Evolutionary conservation across 2,113 vertebrate genomes (phyloP), one percentile per base, ranked within the genome.

Genomic region (Platichthys stellatus): DNA sequence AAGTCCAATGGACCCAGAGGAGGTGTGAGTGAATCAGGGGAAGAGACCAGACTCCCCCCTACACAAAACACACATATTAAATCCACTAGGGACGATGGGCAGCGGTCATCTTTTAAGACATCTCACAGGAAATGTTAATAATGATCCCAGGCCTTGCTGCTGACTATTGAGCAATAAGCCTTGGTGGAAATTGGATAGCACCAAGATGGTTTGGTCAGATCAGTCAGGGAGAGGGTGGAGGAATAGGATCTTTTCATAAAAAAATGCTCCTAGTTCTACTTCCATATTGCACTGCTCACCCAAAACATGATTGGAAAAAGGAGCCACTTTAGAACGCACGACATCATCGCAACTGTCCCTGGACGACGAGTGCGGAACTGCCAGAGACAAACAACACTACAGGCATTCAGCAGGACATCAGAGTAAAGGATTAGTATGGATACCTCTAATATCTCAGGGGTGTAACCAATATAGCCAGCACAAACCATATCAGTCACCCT

Each of bases 1-100:
- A 80, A 93, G 91, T 4, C 92, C 92, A 5, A 88, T 93, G 89
- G 93, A 94, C 83, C 92, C 93, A 0, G 94, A 95, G 83, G 95
- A 95, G 78, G 94, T 94, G 90, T 95, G 91, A 94, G 56, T 28
- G 15, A 69, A 23, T 11, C 9, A 49, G 8, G 49, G 54, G 65
- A 57, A 15, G 69, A 40, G 24, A 24, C 43, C 5, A 8, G 62
- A 71, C 57, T 81, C 56, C 73, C 63, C 63, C 76, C 68, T 72
- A 43, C 63, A 76, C 31, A 85, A 81, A 89, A 78, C 63, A 83
- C 74, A 82, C 68, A 82, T 81, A 88, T 80, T 63, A 78, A 84
- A 83, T 20, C 76, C 18, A 83, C 80, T 71, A 81, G 59, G 64
- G 87, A 84, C 70, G 86, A 90, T 68, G 81, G 70, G 78, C 85